Evolutionary conservation across 1,140 invertebrate species (phyloP), one percentile per base, ranked within the genome.

Genomic region (Helicoverpa zea): DNA sequence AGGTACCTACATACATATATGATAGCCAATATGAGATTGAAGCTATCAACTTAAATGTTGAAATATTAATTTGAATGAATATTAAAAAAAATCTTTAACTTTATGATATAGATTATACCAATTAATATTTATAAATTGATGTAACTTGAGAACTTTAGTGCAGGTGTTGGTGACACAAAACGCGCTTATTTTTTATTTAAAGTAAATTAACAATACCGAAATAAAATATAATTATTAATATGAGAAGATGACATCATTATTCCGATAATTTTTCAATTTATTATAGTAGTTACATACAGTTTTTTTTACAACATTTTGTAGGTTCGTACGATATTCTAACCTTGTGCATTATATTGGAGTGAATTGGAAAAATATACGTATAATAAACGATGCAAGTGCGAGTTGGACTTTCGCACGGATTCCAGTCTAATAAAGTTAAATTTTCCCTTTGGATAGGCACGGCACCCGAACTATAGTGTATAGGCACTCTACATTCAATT

Each of bases 61-160:
- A 9, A 9, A 43, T 7, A 43, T 23, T 43, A 43, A 43, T 9
- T 43, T 43, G 35, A 43, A 43, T 43, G 35, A 43, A 43, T 43
- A 43, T 43, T 43, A 43, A 43, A 43, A n/a, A 43, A 43, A 7
- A 9, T 43, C 5, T 9, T 9, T 56, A 56, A 56, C 16, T 56
- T 56, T 13, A 63, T 63, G 59, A 43, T 43, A 43, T n/a, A 18
- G 63, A 43, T 30, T 47, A 35, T 43, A 66, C 7, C 63, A 66
- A 66, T 66, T 66, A 66, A 66, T 66, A 66, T 66, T 66, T 49
- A 66, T 66, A 47, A 47, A 66, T 66, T 9, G 18, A 66, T 70
- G 66, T 70, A 70, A 70, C 23, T 7, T 70, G 66, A 70, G 49
- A 70, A 70, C 47, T 52, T 70, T 1, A 12, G 49, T 70, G 66